A percentile compares a stretch with the other conserved stretches of the same genome.
Conservation (phyloP, 2,888 invertebrate species). For the Nymphalis urticae region DNA sequence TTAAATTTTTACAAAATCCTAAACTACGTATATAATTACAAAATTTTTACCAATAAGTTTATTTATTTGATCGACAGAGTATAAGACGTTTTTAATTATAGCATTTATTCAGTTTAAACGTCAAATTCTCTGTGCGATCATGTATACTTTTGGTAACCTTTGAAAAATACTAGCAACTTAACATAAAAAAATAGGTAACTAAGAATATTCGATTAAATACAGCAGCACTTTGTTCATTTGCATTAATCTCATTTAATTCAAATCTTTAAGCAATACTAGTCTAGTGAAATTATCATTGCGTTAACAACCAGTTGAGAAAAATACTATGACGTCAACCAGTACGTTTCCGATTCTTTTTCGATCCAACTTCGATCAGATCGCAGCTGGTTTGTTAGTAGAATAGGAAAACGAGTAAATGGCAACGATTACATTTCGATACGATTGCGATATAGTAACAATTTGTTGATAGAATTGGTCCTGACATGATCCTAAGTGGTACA, state of each 20-base stretch:
- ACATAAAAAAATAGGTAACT: conserved; percentile 28
- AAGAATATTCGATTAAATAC: conserved; percentile 26
- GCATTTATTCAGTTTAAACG: not conserved
- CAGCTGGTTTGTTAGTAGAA: too few species aligned
- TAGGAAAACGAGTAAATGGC: too few species aligned
- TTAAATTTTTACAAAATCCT: conserved; percentile 50
- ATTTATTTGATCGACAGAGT: conserved; percentile 36
- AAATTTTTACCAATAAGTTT: conserved; percentile 35
- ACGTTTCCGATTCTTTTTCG: too few species aligned
- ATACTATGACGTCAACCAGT: too few species aligned
- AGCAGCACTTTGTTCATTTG: not conserved
- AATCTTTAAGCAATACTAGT: too few species aligned
- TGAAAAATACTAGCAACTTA: conserved; percentile 49
- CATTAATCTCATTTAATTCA: not conserved
- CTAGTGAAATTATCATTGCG: too few species aligned
- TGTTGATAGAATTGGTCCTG: too few species aligned
- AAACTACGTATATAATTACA: conserved; percentile 47
- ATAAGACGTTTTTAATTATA: not conserved
- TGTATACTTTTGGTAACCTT: conserved; percentile 54
- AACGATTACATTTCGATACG: too few species aligned
- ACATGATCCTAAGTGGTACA: too few species aligned
- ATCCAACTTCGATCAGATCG: too few species aligned
- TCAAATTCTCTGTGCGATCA: conserved; percentile 39
- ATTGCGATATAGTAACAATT: too few species aligned
- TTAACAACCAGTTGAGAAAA: not conserved